These are phyloP conservation scores for Phasianus colchicus DNA, from an alignment of 2,113 vertebrate species.

Conservation along the genomic window DNA sequence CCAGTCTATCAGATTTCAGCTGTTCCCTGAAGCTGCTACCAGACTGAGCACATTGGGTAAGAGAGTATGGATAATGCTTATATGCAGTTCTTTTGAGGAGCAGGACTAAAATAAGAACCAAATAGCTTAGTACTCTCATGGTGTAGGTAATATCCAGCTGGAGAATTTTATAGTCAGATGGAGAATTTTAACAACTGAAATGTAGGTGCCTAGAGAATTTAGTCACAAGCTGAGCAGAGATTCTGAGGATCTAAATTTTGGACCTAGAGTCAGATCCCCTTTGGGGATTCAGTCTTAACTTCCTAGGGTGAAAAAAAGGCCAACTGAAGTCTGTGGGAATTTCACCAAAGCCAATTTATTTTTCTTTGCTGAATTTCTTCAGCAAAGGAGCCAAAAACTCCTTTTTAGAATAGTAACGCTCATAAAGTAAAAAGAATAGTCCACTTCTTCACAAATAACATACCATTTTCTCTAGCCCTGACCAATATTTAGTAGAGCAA, in stretches of 20 bases:
- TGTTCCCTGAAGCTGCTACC: not conserved
- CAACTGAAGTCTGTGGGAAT: conserved; percentile 14
- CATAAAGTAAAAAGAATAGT: not conserved
- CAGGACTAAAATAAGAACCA: not conserved
- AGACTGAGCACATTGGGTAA: not conserved
- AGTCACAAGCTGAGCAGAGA: not conserved
- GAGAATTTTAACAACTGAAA: not conserved
- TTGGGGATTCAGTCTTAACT: conserved; percentile 2
- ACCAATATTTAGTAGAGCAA: not conserved
- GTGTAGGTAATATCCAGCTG: not conserved
- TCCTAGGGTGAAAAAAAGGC: conserved; percentile 11
- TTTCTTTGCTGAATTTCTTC: not conserved
- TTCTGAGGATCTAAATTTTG: conserved; percentile 15
- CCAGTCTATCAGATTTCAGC: not conserved
- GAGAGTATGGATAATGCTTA: not conserved
- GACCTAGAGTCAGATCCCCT: not conserved
- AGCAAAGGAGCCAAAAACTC: not conserved
- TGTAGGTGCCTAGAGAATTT: not conserved
- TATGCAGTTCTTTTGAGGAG: not conserved
- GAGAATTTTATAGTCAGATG: not conserved
- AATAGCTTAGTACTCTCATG: not conserved
- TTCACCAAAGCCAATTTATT: not conserved
- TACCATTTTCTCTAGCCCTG: not conserved
- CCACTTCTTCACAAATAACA: not conserved
- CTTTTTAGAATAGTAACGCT: not conserved